Base-by-base conservation (phyloP, 2,888 invertebrate species). In the Drosophila hawaiiensis region DNA sequence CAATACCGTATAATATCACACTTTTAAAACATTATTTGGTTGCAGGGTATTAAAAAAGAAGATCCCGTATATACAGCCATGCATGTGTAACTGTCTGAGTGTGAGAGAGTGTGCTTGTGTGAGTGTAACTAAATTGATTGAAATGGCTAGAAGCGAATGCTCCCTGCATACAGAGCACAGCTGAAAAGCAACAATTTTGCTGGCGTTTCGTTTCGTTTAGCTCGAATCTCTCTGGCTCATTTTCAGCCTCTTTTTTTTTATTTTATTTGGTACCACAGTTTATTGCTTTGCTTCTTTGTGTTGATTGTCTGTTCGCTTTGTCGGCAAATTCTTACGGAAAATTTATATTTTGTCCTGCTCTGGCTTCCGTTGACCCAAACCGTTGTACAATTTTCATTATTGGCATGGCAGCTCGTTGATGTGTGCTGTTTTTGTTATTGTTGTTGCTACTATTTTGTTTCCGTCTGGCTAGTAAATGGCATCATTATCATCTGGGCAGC, bases 141-240 rank as follows among this genome's bases (percentile, higher is more conserved):
- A 91, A 85, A 90, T 89, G 91, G 85, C 91, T 85, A 82, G 87
- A 88, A 84, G 82, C 91, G 89, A 87, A 91, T 84, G 87, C 89
- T 79, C 77, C 56, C 75, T 37, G 63, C 67, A 62, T 60, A 76
- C 53, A 67, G 53, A 43, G 76, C 68, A 68, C 80, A 67, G 31
- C 76, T 84, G 83, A 77, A 76, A 71, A 74, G 63, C 64, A 68
- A 67, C 74, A 80, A 69, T 74, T 77, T 66, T 80, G 69, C 61
- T 62, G 66, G 35, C 59, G 59, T 50, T 66, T 73, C 66, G 76
- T 68, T 69, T 80, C 72, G 53, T 72, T 67, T 65, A 55, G 54
- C 74, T 62, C 39, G 62, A 67, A 67, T 71, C 65, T 74, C 68
- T 64, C 59, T 47, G 63, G 73, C 81, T 82, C 82, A 76, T 82